phyloP scores from a whole-genome alignment of 2,113 vertebrate species.

The Columba livia region DNA sequence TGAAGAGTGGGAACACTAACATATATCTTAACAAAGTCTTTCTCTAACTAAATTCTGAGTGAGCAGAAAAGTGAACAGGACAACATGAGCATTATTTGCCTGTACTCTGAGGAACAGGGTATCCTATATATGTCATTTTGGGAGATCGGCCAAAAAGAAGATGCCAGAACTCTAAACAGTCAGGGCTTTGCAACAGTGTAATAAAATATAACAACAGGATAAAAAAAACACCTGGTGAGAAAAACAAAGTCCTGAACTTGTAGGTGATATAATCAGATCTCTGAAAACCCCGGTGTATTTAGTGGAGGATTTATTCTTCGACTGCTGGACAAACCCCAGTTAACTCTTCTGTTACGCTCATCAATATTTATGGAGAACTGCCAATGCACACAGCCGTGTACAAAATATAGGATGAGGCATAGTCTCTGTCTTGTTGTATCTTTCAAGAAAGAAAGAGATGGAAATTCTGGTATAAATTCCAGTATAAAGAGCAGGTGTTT shows the following conservation, averaged over 20 bases:
- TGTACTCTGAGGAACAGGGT: background rate
- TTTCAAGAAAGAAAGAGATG: constrained; percentile 15
- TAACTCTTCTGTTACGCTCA: constrained; percentile 59
- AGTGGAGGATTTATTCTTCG: constrained; percentile 25
- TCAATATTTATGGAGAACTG: constrained; percentile 44
- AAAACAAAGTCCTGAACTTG: constrained; percentile 31
- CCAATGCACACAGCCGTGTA: background rate
- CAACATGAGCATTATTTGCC: background rate
- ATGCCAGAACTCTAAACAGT: constrained; percentile 16
- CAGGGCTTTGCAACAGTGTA: background rate
- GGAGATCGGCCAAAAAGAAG: constrained; percentile 12
- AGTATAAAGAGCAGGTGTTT: constrained; percentile 38
- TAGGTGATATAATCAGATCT: constrained; percentile 43
- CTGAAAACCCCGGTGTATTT: constrained; percentile 23
- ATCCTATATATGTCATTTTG: constrained; percentile 26
- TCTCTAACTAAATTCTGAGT: constrained; percentile 2
- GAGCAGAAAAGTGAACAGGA: background rate
- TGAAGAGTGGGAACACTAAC: constrained; percentile 26
- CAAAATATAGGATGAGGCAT: background rate
- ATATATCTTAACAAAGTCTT: constrained; percentile 1
- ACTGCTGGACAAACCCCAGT: constrained; percentile 41
- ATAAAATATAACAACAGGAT: constrained; percentile 2
- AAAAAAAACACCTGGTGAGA: background rate
- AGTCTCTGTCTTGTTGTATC: background rate
- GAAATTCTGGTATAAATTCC: constrained; percentile 6